Evolutionary conservation across 2,797 vertebrate genomes (phyloP).

Genomic region (Petrocephalus sullivani): DNA sequence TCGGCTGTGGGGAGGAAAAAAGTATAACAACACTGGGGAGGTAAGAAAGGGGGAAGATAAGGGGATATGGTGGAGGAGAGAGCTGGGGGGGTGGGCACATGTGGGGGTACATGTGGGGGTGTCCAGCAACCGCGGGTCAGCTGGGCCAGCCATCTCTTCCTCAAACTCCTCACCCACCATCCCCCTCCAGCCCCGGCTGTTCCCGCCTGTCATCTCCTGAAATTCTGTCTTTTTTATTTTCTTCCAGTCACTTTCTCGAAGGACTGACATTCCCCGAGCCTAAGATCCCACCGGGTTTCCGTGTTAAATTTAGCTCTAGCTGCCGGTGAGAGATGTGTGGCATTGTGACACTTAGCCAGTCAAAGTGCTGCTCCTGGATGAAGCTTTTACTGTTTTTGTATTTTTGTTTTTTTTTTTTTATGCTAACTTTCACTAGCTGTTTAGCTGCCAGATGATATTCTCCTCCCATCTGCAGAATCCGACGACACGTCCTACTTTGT

Average conservation of each 20-base stretch:
- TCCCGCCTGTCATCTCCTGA: not conserved
- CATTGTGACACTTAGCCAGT: constrained; percentile 4
- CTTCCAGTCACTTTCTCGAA: not conserved
- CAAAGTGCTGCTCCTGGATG: not conserved
- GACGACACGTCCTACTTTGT: constrained; percentile 90
- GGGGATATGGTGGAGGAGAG: not conserved
- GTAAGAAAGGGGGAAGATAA: constrained; percentile 7
- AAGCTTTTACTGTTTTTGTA: not conserved
- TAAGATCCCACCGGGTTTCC: not conserved
- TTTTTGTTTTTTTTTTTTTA: not conserved
- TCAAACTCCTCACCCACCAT: not conserved
- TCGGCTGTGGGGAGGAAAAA: not conserved
- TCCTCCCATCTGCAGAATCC: constrained; percentile 54
- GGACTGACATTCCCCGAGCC: not conserved
- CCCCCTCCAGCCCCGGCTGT: not conserved
- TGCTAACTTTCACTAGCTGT: not conserved
- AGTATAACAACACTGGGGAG: not conserved
- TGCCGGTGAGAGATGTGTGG: not conserved
- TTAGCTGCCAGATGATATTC: not conserved
- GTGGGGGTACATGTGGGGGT: not conserved
- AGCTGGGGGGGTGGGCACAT: constrained; percentile 7
- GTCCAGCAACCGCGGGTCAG: not conserved
- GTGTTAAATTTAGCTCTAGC: constrained; percentile 11
- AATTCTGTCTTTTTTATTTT: not conserved
- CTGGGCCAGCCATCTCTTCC: not conserved